Evolutionary conservation across 2,888 invertebrate species (phyloP), one percentile per base, ranked within the genome.

Genomic region (Mesorhabditis sp.): DNA sequence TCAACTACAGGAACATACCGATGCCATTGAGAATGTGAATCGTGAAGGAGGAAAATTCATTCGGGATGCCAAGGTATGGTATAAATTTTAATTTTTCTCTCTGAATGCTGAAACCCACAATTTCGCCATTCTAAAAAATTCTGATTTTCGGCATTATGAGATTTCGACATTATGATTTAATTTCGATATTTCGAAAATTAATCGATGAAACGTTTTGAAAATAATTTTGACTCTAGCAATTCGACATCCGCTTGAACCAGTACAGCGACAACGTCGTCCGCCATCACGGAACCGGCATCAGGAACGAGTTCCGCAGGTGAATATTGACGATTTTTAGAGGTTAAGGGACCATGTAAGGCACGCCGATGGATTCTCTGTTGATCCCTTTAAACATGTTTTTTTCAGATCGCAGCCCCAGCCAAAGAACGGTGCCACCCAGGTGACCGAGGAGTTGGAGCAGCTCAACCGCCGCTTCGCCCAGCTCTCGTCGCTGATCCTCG

Each of bases 1-100:
- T 86, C 92, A 91, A 87, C 92, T 94, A 79, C 92, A 93, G 86
- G 95, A 96, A 88, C 91, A 93, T 87, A 93, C 93, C 82, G 92
- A 93, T 84, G 92, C 92, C 87, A 93, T 98, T 86, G 96, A 97
- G 88, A 92, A 92, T 86, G 93, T 95, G 86, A 96, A 96, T 89
- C 90, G 92, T 82, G 93, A 93, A 85, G 96, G 96, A 86, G 95
- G 95, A 82, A 91, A 93, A 87, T 93, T 92, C 88, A 94, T 97
- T 86, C 91, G 95, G 78, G 96, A 96, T 90, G 95, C 95, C 85
- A 95, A 95, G 94, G 95, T 96, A 92, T n/a, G n/a, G n/a, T n/a
- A n/a, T n/a, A 13, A 28, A 64, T 13, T 13, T 64, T 64, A 67
- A 68, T 5, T 67, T 44, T 41, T 15, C 15, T 5, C 45, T 4